Conservation (phyloP, 2,113 vertebrate genomes). For the Fregata magnificens region DNA sequence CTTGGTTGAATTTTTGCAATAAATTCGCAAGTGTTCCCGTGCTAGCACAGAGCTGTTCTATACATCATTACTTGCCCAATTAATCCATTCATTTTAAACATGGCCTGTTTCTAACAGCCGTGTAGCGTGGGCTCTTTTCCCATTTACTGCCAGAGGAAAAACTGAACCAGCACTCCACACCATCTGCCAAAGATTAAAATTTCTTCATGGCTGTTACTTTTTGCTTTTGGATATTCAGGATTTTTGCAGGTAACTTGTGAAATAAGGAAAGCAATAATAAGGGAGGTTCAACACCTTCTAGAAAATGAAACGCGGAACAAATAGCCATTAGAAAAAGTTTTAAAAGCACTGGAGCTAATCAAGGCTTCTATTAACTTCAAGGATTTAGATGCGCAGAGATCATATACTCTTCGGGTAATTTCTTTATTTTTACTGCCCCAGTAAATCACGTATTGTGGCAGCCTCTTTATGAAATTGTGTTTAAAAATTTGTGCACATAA, state of each 20-base stretch:
- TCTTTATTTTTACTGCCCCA: conserved; percentile 24
- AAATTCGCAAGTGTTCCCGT: neutral
- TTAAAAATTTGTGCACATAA: conserved; percentile 48
- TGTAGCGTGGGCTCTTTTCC: conserved; percentile 27
- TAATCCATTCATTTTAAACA: conserved; percentile 56
- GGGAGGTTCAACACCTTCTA: neutral
- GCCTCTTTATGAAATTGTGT: conserved; percentile 18
- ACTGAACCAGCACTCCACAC: neutral
- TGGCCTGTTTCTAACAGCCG: conserved; percentile 23
- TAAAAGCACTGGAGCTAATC: neutral
- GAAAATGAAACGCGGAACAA: neutral
- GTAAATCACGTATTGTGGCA: neutral
- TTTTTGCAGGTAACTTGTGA: conserved; percentile 4
- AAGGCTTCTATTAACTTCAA: conserved; percentile 8
- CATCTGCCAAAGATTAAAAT: conserved; percentile 56
- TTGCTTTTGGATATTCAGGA: neutral
- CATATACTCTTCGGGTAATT: neutral
- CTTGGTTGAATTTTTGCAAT: conserved; percentile 19
- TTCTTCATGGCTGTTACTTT: neutral
- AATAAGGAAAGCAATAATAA: neutral
- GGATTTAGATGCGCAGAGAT: neutral
- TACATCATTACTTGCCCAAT: conserved; percentile 47
- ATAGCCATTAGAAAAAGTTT: neutral
- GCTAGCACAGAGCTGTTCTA: neutral
- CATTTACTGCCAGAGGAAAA: conserved; percentile 47